Evolutionary conservation across 2,797 vertebrate genomes (phyloP), one percentile per base, ranked within the genome.

Genomic region (Pipistrellus pipistrellus): DNA sequence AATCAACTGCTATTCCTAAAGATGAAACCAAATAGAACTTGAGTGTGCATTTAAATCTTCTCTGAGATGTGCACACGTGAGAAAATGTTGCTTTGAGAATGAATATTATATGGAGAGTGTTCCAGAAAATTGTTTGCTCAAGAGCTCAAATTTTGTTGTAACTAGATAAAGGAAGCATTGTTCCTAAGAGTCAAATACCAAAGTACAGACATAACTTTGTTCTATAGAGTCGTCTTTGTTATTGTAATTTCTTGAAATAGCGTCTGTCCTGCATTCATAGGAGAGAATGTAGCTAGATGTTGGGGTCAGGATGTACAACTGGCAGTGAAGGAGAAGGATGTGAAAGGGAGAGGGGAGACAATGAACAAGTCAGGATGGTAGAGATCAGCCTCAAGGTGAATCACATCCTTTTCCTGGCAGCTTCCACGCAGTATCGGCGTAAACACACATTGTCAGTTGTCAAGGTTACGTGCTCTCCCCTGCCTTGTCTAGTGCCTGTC

Each of bases 251-350:
- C 80, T 94, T 85, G 32, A 84, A 84, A 82, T 75, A 46, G 8
- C 83, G 71, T 83, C 80, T 88, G 21, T 73, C 75, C 35, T 80
- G 6, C 51, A 76, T 85, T 91, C 46, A 88, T 83, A 90, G 82
- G 59, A 73, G 55, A 90, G 17, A 77, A 53, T 71, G 30, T 46
- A 78, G 27, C n/a, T 62, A 71, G 75, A 91, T 41, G 4, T 80
- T 85, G 81, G 55, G 72, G 27, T 75, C 48, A 71, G 30, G 59
- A 27, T 66, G 27, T 30, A 18, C 44, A 80, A 38, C 3, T 41
- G 17, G 32, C 15, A 85, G 51, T 41, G 27, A 71, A 55, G 53
- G 12, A 86, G 44, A 81, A n/a, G 18, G 12, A 27, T 30, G 35
- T 48, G 57, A 85, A 71, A 75, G 44, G 55, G 23, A 57, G 72